Percentiles rank a stretch among this genome's conserved stretches.
These are phyloP conservation scores for Lacerta agilis DNA, from an alignment of 2,797 vertebrate genomes.

Conservation along the genomic window DNA sequence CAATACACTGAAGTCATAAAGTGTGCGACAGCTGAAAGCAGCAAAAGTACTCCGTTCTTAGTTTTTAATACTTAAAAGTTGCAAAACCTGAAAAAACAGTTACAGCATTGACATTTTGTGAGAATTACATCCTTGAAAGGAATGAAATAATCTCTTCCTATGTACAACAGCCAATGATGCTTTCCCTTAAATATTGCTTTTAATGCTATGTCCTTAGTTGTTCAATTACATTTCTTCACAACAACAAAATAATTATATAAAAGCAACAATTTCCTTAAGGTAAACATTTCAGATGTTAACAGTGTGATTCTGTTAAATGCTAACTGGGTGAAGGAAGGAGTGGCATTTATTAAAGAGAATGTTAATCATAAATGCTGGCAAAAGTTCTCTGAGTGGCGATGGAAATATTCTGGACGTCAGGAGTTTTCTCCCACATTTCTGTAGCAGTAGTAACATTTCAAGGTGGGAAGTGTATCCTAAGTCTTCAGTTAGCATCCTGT, in stretches of 20 bases:
- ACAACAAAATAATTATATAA: slow-evolving; percentile 33
- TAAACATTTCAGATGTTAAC: slow-evolving; percentile 45
- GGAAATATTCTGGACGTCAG: neutral
- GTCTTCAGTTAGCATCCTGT: rapidly evolving
- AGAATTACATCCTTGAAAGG: slow-evolving; percentile 6
- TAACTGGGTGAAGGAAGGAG: neutral
- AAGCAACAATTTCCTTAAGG: slow-evolving; percentile 50
- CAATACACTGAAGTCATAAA: neutral
- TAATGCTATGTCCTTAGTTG: slow-evolving; percentile 47
- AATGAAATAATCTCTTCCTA: neutral
- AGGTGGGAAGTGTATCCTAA: neutral
- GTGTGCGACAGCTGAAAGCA: neutral
- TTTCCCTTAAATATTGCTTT: slow-evolving; percentile 42
- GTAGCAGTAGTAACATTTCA: neutral
- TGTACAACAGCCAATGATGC: neutral
- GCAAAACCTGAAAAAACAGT: neutral
- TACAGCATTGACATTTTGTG: neutral
- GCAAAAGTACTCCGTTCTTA: neutral
- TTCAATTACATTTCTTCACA: slow-evolving; percentile 44
- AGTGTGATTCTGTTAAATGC: slow-evolving; percentile 41
- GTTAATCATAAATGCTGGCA: neutral
- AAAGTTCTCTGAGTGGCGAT: neutral
- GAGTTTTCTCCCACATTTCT: neutral
- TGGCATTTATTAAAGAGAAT: slow-evolving; percentile 45
- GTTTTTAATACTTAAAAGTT: slow-evolving; percentile 30